phyloP scores from a whole-genome alignment of 1,140 invertebrate genomes.

The Bactericera cockerelli region DNA sequence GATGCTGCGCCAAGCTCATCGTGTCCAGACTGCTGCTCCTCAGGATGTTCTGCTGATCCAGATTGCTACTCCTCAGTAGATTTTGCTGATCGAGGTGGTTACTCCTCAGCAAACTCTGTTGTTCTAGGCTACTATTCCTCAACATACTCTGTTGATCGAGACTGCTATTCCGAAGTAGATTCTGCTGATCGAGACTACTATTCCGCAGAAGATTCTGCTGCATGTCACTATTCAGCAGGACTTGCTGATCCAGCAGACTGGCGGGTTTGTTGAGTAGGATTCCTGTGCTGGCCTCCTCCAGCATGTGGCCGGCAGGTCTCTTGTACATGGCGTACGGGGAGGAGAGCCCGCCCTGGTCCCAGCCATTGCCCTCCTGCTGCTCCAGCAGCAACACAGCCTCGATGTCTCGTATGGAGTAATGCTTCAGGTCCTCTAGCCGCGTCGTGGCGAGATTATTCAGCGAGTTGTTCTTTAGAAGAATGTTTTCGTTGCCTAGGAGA shows the following conservation, averaged over 20 bases:
- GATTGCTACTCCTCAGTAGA: not conserved
- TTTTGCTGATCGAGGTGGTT: no score
- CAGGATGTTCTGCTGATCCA: no score
- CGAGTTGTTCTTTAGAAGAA: not conserved
- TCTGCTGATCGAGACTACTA: no score
- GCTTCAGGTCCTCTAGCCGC: not conserved
- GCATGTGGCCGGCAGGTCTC: not conserved
- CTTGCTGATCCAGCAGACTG: no score
- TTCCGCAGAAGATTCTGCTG: no score
- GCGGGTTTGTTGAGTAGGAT: no score
- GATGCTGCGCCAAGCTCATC: not conserved
- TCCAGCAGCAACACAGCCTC: constrained; percentile 1
- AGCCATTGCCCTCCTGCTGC: not conserved
- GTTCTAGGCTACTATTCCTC: no score
- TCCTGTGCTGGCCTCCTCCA: not conserved
- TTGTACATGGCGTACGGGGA: not conserved
- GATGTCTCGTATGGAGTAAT: not conserved
- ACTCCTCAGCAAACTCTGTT: no score
- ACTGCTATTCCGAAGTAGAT: not conserved
- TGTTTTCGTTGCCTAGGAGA: not conserved
- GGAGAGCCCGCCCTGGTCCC: not conserved
- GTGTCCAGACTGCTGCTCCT: not conserved
- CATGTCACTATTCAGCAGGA: no score
- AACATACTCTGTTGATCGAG: not conserved
- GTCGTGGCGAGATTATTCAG: not conserved